phyloP scores from a whole-genome alignment of 1,140 invertebrate genomes.

The Caligus rogercresseyi region DNA sequence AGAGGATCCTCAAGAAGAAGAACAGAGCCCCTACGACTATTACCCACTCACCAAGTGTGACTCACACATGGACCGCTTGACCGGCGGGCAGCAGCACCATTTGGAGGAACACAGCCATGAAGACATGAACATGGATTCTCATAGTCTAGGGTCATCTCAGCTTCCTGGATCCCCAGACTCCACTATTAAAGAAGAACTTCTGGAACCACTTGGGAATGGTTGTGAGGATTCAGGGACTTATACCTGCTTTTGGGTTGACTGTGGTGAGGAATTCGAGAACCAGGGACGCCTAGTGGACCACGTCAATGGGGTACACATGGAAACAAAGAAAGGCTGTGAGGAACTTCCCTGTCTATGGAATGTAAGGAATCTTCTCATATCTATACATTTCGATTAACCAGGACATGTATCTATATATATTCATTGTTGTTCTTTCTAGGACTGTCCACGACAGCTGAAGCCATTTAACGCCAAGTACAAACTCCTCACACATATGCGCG shows the following conservation, averaged over 20 bases:
- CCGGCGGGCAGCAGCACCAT: too few species aligned
- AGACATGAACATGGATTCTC: not conserved
- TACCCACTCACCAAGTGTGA: not conserved
- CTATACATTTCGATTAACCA: not conserved
- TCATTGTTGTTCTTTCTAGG: conserved; percentile 24
- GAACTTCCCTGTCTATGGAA: conserved; percentile 18
- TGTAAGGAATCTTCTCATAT: conserved; percentile 5
- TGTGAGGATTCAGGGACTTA: conserved; percentile 7
- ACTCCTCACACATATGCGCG: conserved; percentile 83
- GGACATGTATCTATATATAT: not conserved
- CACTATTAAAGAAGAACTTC: conserved; percentile 15
- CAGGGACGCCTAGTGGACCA: conserved; percentile 14
- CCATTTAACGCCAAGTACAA: conserved; percentile 93
- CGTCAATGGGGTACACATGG: conserved; percentile 12
- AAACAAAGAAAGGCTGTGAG: conserved; percentile 17
- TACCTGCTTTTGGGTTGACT: conserved; percentile 9
- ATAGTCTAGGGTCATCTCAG: not conserved
- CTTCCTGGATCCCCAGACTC: conserved; percentile 10
- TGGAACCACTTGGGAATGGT: not conserved
- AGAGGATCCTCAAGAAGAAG: not conserved
- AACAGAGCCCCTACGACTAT: not conserved
- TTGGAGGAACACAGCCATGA: not conserved
- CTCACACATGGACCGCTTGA: not conserved
- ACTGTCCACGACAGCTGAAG: conserved; percentile 56
- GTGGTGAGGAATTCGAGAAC: conserved; percentile 4